Evolutionary conservation across 92 coral and sea anemone species (phyloP), one percentile per base, ranked within the genome.

Genomic region (Paragorgia papillata): DNA sequence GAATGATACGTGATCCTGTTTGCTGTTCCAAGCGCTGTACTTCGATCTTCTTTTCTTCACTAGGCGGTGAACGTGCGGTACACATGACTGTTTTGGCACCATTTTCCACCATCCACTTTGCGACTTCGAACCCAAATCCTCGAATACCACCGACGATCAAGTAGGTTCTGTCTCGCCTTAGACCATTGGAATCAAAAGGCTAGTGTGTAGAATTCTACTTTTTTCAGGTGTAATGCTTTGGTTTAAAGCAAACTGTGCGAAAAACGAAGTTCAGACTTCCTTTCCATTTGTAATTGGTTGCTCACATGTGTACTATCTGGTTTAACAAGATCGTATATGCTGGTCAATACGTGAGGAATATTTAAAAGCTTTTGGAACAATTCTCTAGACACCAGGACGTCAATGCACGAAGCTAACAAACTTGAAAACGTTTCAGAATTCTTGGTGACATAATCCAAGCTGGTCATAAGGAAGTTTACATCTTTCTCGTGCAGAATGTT

Each of bases 61-160:
- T 37, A 4, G 43, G 43, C 4, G 43, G 43, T 10, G 43, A 37
- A 10, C 43, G 43, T 37, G 43, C 43, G 10, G 43, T 37, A 37
- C 43, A 37, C 43, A 37, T 37, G 43, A 37, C 43, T 10, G 43
- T 37, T 10, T 37, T 37, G 43, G 43, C 43, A 10, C 43, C 43
- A 37, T 37, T 37, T 37, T 37, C 43, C 43, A 37, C 90, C 90
- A 87, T 87, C 90, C 90, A 87, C 19, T 55, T 84, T 31, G 90
- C 90, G 31, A 87, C 84, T 73, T 87, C 87, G 60, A 87, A 87
- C 17, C 90, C 90, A 64, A 87, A 87, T 26, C 90, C 90, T 10
- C 82, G 83, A n/a, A 82, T 81, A 41, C 90, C 90, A 40, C 90
- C 90, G 9, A 83, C 80, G 34, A 87, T 85, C 80, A 87, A 59